phyloP scores from a whole-genome alignment of 2,888 invertebrate genomes.

The Philereme vetulata region DNA sequence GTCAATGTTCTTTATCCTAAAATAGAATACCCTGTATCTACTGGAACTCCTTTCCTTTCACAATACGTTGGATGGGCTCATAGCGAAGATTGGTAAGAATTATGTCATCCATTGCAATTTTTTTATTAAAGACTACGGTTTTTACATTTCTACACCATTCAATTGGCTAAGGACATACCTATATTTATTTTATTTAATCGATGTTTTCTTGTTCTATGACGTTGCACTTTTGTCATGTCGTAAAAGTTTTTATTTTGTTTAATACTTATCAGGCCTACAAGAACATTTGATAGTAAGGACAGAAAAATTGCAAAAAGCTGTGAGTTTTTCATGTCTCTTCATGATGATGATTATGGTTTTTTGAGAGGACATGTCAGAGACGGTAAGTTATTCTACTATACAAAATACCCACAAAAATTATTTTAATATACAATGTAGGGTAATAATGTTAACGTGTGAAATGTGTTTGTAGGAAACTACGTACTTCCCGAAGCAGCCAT shows the following conservation, averaged over 20 bases:
- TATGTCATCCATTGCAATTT: background rate
- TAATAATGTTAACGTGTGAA: too few species aligned
- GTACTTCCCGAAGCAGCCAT: constrained; percentile 87
- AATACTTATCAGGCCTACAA: constrained; percentile 46
- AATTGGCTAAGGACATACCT: too few species aligned
- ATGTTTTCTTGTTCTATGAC: too few species aligned
- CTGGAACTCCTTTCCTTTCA: constrained; percentile 90
- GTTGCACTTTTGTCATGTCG: too few species aligned
- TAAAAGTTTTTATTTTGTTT: too few species aligned
- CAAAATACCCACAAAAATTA: too few species aligned
- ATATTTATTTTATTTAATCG: too few species aligned
- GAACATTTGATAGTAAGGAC: constrained; percentile 41
- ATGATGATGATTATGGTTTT: constrained; percentile 54
- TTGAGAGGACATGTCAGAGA: constrained; percentile 47
- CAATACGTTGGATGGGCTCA: constrained; percentile 92
- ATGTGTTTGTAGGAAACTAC: constrained; percentile 54
- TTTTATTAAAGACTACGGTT: too few species aligned
- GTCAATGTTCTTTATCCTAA: constrained; percentile 88
- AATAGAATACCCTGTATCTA: constrained; percentile 89
- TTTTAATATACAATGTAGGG: too few species aligned
- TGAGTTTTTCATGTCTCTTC: constrained; percentile 51
- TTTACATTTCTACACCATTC: too few species aligned
- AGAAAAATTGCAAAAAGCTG: constrained; percentile 42
- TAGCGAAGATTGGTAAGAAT: constrained; percentile 64
- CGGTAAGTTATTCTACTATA: constrained; percentile 37